Evolutionary conservation across 1,140 invertebrate species (phyloP), one percentile per base, ranked within the genome.

Genomic region (Piezodorus guildinii): DNA sequence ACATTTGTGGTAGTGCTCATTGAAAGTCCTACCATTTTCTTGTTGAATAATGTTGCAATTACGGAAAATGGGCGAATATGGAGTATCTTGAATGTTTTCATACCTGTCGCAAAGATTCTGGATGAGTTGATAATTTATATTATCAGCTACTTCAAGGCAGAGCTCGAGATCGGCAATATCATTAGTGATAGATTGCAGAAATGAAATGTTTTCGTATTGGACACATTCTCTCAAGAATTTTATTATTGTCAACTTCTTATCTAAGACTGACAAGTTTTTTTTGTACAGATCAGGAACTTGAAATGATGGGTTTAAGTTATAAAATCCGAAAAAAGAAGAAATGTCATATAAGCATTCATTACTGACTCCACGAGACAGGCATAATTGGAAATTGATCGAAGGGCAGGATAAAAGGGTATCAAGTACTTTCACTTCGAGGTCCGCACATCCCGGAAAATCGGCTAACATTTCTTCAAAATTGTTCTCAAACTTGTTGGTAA

Each of bases 271-370:
- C 21, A 60, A 60, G 8, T 60, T 34, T 6, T 19, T 23, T 4
- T 60, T 60, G 30, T 44, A 17, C 6, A 60, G 16, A 60, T 60
- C 58, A 2, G 58, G 58, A 43, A 60, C 43, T 60, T 34, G 30
- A 17, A 60, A 44, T 60, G n/a, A 16, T 16, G 58, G 58, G 27
- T 60, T 60, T 12, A 60, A 43, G n/a, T 60, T 19, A 60, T 44
- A n/a, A 39, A 60, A 16, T 17, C 34, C 15, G 17, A 34, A 60
- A 43, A 60, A 60, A 43, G 30, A 34, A 34, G 15, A 39, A 17
- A 60, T 44, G 39, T 60, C 19, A 60, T 43, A 60, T 43, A 19
- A 16, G 34, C 16, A n/a, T 34, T 43, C 34, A 6, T 60, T 43
- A 15, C 25, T 17, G n/a, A 60, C 17, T 34, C n/a, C 30, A 21